A percentile compares a stretch with the other conserved stretches of the same genome.
Conservation (phyloP, 2,888 invertebrate species). For the Thymelicus lineola region DNA sequence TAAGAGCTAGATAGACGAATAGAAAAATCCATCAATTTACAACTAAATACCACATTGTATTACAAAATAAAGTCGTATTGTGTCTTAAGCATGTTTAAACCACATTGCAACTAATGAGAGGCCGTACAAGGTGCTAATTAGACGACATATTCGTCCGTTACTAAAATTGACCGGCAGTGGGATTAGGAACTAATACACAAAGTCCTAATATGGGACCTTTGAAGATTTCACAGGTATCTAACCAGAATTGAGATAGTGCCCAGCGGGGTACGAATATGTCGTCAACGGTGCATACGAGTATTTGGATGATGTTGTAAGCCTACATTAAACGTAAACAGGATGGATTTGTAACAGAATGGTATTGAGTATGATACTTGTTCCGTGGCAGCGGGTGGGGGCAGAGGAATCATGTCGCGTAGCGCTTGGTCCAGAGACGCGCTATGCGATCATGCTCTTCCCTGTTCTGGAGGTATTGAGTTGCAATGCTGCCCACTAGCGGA, state of each 20-base stretch:
- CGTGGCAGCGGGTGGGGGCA: conserved; percentile 51
- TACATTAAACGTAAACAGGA: conserved; percentile 67
- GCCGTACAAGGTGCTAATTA: conserved; percentile 58
- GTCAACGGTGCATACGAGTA: conserved; percentile 50
- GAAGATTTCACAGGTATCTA: conserved; percentile 30
- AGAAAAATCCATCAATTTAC: conserved; percentile 58
- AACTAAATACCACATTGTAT: conserved; percentile 61
- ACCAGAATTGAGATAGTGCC: conserved; percentile 28
- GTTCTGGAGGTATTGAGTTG: conserved; percentile 98
- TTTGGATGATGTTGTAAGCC: conserved; percentile 62
- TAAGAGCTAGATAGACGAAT: conserved; percentile 60
- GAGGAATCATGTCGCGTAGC: conserved; percentile 95
- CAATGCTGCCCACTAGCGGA: conserved; percentile 98
- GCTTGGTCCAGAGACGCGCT: conserved; percentile 99
- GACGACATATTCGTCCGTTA: conserved; percentile 43
- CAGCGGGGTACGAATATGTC: conserved; percentile 48
- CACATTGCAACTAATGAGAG: conserved; percentile 75
- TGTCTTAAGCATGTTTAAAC: conserved; percentile 61
- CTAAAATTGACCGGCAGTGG: conserved; percentile 18
- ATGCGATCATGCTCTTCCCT: conserved; percentile 99
- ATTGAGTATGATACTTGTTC: conserved; percentile 68
- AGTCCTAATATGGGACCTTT: conserved; percentile 11
- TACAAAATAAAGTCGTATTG: conserved; percentile 62
- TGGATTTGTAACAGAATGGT: conserved; percentile 77
- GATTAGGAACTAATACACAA: conserved; percentile 35